A percentile compares a stretch with the other conserved stretches of the same genome.
phyloP scores from a whole-genome alignment of 92 coral and sea anemone species.

The Porites evermanni region DNA sequence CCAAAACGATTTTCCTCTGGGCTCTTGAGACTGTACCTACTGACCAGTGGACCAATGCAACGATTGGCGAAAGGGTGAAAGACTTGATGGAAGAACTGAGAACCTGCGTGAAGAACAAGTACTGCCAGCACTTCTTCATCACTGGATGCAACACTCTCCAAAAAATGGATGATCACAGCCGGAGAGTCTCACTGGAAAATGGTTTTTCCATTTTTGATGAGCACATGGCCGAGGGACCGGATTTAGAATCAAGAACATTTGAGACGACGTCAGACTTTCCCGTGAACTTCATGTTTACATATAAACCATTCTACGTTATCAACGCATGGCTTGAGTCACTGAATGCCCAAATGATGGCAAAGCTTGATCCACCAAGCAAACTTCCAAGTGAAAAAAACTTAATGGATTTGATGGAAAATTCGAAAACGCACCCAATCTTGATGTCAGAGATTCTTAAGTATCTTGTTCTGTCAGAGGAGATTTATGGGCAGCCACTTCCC shows the following conservation, averaged over 20 bases:
- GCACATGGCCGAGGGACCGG: slow-evolving; percentile 65
- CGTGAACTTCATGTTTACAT: slow-evolving; percentile 66
- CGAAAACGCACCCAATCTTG: slow-evolving; percentile 56
- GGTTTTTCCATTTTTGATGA: slow-evolving; percentile 57
- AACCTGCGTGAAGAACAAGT: slow-evolving; percentile 52
- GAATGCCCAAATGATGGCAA: slow-evolving; percentile 54
- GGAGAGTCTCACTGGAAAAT: slow-evolving; percentile 35
- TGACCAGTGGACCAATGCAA: slow-evolving; percentile 51
- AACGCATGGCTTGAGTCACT: slow-evolving; percentile 61
- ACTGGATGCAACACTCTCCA: slow-evolving; percentile 60
- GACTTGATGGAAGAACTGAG: slow-evolving; percentile 63
- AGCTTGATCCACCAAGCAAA: slow-evolving; percentile 55
- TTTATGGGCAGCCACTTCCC: slow-evolving; percentile 57
- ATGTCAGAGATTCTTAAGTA: slow-evolving; percentile 66
- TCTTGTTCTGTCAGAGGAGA: slow-evolving; percentile 61
- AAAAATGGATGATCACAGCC: slow-evolving; percentile 62
- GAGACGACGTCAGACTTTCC: slow-evolving; percentile 54
- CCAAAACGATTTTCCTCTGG: slow-evolving; percentile 68
- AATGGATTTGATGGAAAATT: slow-evolving; percentile 39
- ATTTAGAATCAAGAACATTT: slow-evolving; percentile 42
- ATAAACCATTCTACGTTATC: slow-evolving; percentile 49
- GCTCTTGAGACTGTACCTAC: slow-evolving; percentile 60
- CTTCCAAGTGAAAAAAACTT: slow-evolving; percentile 48
- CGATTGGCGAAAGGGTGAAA: slow-evolving; percentile 65
- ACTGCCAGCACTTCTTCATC: slow-evolving; percentile 60